Conservation (phyloP, 2,797 vertebrate genomes). For the Alfaro cultratus region DNA sequence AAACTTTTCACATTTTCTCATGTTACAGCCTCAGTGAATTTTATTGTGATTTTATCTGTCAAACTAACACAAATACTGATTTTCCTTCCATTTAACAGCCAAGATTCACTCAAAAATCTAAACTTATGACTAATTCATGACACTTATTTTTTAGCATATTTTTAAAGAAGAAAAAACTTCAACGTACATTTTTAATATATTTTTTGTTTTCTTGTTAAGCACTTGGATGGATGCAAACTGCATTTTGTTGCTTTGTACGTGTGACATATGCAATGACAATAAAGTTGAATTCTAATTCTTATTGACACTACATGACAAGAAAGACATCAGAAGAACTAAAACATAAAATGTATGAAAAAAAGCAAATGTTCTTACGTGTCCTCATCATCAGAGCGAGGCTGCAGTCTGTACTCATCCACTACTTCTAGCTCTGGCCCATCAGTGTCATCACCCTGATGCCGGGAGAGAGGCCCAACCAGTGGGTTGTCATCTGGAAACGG, state of each 20-base stretch:
- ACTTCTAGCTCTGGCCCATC: slow-evolving; percentile 81
- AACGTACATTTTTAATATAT: no score
- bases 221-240: no score
- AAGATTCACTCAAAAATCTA: neutral
- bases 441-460: slow-evolving; percentile 68
- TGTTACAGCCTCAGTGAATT: neutral
- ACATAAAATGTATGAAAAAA: neutral
- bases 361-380: slow-evolving; percentile 86
- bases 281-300: no score
- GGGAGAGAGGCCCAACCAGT: slow-evolving; percentile 81
- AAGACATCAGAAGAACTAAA: neutral
- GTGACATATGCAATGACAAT: no score
- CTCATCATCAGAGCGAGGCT: slow-evolving; percentile 89
- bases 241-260: no score
- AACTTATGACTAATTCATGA: neutral
- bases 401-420: slow-evolving; percentile 81
- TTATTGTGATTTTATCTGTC: neutral
- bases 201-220: no score
- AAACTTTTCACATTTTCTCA: neutral
- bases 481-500: slow-evolving; percentile 66
- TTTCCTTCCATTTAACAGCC: neutral
- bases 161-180: no score
- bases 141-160: no score
- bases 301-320: neutral
- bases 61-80: neutral